Evolutionary conservation across 2,888 invertebrate genomes (phyloP).

Genomic region (Anagyrus pseudococci): DNA sequence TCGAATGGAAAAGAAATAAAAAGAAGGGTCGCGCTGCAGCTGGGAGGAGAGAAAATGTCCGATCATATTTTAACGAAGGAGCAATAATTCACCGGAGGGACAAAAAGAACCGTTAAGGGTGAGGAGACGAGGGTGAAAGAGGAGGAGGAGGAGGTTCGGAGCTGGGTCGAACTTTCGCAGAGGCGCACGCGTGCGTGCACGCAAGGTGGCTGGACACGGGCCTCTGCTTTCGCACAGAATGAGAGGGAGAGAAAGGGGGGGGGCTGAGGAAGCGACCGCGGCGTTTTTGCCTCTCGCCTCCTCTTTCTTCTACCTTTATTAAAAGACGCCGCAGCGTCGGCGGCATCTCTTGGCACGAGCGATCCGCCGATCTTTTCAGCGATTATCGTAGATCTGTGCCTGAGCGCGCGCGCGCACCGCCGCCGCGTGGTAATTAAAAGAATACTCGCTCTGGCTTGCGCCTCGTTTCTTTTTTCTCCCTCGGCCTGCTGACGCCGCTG

Average conservation of each 20-base stretch:
- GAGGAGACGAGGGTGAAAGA: constrained; percentile 6
- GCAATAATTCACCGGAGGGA: constrained; percentile 9
- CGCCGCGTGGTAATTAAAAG: constrained; percentile 33
- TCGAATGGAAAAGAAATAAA: too few relatives aligned
- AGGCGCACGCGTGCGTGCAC: background rate
- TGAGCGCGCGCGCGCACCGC: background rate
- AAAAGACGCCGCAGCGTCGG: constrained; percentile 23
- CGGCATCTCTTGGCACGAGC: constrained; percentile 9
- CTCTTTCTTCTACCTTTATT: constrained; percentile 30
- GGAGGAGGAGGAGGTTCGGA: constrained; percentile 3
- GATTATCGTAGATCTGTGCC: too few relatives aligned
- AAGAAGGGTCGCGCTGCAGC: too few relatives aligned
- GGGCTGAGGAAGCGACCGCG: background rate
- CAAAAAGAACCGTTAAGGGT: constrained; percentile 17
- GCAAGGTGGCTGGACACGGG: background rate
- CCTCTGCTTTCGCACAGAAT: too few relatives aligned
- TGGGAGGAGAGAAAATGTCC: background rate
- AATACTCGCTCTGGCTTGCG: constrained; percentile 4
- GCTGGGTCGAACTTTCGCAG: constrained; percentile 21
- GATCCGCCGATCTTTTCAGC: constrained; percentile 34
- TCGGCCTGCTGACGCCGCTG: background rate
- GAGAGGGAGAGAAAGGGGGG: too few relatives aligned
- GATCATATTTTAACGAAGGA: constrained; percentile 6
- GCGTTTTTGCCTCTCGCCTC: constrained; percentile 10
- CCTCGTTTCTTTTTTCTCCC: background rate